Conservation (phyloP, 2,797 vertebrate genomes). For the Distichodus sexfasciatus region DNA sequence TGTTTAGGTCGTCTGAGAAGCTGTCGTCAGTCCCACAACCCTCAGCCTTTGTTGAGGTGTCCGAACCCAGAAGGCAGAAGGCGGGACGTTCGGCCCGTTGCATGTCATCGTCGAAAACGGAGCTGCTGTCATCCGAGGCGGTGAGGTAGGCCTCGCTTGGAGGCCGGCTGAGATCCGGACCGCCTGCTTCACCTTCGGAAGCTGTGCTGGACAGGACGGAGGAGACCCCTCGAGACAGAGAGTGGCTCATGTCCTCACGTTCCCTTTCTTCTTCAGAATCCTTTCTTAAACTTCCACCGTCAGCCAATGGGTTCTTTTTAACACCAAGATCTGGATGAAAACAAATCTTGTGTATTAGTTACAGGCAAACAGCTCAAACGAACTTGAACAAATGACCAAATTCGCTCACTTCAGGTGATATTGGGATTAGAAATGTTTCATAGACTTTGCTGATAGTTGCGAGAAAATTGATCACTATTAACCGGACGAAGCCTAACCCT, state of each 20-base stretch:
- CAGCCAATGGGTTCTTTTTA: slow-evolving; percentile 13
- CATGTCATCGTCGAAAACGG: slow-evolving; percentile 88
- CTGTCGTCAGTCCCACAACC: slow-evolving; percentile 64
- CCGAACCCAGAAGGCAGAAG: slow-evolving; percentile 52
- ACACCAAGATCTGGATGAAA: slow-evolving; percentile 64
- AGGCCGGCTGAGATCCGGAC: slow-evolving; percentile 70
- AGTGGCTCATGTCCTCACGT: slow-evolving; percentile 51
- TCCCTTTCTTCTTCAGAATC: slow-evolving; percentile 72
- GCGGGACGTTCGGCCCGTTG: slow-evolving; percentile 72
- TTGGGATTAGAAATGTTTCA: too few relatives aligned
- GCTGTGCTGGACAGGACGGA: slow-evolving; percentile 77
- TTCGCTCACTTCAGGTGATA: too few relatives aligned
- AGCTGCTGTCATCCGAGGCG: slow-evolving; percentile 92
- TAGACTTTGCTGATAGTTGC: too few relatives aligned
- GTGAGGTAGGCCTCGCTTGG: slow-evolving; percentile 87
- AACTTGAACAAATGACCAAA: too few relatives aligned
- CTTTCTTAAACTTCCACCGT: neutral
- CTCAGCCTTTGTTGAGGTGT: slow-evolving; percentile 39
- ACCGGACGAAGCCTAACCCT: too few relatives aligned
- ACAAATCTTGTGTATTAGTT: too few relatives aligned
- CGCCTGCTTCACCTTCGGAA: slow-evolving; percentile 75
- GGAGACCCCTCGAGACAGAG: slow-evolving; percentile 66
- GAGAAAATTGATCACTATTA: too few relatives aligned
- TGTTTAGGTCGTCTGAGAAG: slow-evolving; percentile 87
- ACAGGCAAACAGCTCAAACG: too few relatives aligned